These are phyloP conservation scores for Dunckerocampus dactyliophorus DNA, from an alignment of 2,113 vertebrate species.

Conservation along the genomic window DNA sequence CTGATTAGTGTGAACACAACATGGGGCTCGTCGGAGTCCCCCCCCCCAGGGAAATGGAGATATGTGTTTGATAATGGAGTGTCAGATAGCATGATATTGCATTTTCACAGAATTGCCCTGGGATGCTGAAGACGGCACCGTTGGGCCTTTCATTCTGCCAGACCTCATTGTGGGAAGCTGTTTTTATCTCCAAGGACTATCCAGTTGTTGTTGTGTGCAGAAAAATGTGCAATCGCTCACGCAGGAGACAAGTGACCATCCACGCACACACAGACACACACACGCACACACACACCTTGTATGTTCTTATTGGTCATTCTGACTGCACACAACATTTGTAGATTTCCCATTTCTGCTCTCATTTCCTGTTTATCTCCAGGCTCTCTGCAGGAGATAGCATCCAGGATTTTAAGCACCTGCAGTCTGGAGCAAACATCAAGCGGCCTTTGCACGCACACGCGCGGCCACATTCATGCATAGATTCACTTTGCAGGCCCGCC, in stretches of 20 bases:
- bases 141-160: not conserved
- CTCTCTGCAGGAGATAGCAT: conserved; percentile 41
- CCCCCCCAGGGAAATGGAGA: conserved; percentile 64
- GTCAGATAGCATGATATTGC: conserved; percentile 70
- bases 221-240: conserved; percentile 49
- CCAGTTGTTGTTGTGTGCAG: conserved; percentile 43
- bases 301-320: conserved; percentile 45
- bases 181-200: conserved; percentile 48
- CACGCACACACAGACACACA: conserved; percentile 4
- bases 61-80: conserved; percentile 64
- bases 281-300: conserved; percentile 10
- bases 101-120: conserved; percentile 50
- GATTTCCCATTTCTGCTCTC: conserved; percentile 51
- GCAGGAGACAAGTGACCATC: conserved; percentile 37
- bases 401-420: conserved; percentile 36
- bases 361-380: conserved; percentile 52
- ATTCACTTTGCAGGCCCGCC: conserved; percentile 28
- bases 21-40: conserved; percentile 47
- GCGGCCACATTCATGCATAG: conserved; percentile 18
- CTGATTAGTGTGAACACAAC: conserved; percentile 54
- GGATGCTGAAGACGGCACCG: conserved; percentile 43
- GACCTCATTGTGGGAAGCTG: conserved; percentile 46
- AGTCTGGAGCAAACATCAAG: conserved; percentile 26
- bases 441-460: conserved; percentile 6
- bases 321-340: conserved; percentile 43